These are phyloP conservation scores for Tragelaphus buxtoni DNA, from an alignment of 2,113 vertebrate genomes.

Conservation along the genomic window DNA sequence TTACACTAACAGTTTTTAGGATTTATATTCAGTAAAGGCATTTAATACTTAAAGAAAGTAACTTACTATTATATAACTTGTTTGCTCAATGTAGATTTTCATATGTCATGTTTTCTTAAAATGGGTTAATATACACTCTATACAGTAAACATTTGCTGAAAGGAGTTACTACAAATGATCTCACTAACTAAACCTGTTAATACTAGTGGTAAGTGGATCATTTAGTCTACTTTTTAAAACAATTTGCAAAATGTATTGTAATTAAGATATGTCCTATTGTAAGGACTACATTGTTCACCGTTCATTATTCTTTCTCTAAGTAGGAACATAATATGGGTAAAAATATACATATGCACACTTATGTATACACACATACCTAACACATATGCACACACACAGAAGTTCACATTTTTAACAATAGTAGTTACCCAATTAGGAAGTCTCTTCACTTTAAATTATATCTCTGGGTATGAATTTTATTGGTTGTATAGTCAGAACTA, in stretches of 20 bases:
- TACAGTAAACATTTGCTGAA: background rate
- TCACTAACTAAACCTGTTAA: background rate
- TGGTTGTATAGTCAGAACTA: background rate
- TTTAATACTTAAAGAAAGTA: background rate
- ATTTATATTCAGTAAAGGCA: background rate
- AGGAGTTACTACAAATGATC: background rate
- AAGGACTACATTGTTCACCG: background rate
- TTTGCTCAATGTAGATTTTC: background rate
- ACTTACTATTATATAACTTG: background rate
- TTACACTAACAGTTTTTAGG: background rate
- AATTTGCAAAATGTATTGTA: background rate
- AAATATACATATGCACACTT: background rate
- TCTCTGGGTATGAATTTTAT: background rate
- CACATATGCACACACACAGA: background rate
- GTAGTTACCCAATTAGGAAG: background rate
- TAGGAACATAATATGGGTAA: background rate
- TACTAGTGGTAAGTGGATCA: constrained; percentile 1
- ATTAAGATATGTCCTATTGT: background rate
- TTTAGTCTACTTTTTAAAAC: background rate
- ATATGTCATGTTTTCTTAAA: constrained; percentile 17
- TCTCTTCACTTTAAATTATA: background rate
- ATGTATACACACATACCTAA: background rate
- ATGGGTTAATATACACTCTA: background rate
- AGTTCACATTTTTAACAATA: background rate
- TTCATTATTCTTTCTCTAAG: background rate